These are phyloP conservation scores for Sebastes goodei DNA, from an alignment of 2,797 vertebrate species.

Conservation along the genomic window DNA sequence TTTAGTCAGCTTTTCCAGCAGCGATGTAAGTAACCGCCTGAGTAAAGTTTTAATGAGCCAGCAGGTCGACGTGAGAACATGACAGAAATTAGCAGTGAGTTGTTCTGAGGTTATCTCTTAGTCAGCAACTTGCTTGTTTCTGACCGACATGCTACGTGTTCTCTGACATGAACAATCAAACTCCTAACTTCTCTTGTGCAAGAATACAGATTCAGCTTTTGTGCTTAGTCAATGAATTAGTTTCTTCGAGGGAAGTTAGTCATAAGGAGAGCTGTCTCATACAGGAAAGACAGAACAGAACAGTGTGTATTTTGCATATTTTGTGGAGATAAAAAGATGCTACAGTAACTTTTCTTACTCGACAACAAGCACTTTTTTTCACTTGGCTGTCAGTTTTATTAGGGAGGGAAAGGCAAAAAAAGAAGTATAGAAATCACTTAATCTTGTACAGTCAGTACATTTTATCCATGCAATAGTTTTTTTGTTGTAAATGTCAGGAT, in stretches of 20 bases:
- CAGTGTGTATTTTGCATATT: constrained; percentile 29
- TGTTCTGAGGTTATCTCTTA: constrained; percentile 17
- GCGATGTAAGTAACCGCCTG: constrained; percentile 5
- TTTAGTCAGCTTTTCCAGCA: constrained; percentile 31
- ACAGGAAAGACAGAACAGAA: constrained; percentile 3
- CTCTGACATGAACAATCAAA: constrained; percentile 10
- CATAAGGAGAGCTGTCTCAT: constrained; percentile 13
- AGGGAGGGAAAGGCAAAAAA: background rate
- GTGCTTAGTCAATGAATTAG: constrained; percentile 10
- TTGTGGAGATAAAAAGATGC: constrained; percentile 37
- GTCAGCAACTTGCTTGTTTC: constrained; percentile 50
- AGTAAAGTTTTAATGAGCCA: constrained; percentile 42
- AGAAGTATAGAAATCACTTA: background rate
- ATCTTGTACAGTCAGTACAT: background rate
- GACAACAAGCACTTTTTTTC: constrained; percentile 25
- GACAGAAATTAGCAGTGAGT: constrained; percentile 42
- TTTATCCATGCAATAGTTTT: constrained; percentile 12
- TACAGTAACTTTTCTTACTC: constrained; percentile 8
- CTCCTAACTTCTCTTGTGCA: constrained; percentile 1
- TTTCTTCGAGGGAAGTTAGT: constrained; percentile 12
- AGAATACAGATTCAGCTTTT: constrained; percentile 33
- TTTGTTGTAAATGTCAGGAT: constrained; percentile 3
- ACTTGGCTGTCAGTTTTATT: constrained; percentile 18
- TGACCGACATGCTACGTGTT: constrained; percentile 4
- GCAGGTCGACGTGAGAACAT: constrained; percentile 20